Base-by-base conservation (phyloP, 92 coral and sea anemone genomes). In the Phenganax marumi region DNA sequence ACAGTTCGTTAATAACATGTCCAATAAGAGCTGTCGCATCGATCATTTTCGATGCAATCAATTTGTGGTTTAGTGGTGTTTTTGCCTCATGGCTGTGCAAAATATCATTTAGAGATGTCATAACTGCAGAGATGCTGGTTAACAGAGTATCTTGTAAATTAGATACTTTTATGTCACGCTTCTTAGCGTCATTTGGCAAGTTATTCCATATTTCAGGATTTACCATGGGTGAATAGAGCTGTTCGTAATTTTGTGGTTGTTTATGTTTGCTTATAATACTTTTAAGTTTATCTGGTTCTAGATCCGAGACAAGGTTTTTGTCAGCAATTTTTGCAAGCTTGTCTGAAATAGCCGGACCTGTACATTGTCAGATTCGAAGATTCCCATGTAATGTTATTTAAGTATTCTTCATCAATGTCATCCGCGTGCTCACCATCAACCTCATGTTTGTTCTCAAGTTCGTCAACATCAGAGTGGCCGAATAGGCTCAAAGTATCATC, bases 281-380 rank as follows among this genome's bases (percentile, higher is more conserved):
- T n/a, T n/a, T n/a, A n/a, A n/a, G n/a, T n/a, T n/a, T n/a, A n/a
- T n/a, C n/a, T n/a, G n/a, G n/a, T n/a, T n/a, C n/a, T n/a, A n/a
- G n/a, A n/a, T n/a, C n/a, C n/a, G n/a, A n/a, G n/a, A n/a, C n/a
- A n/a, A n/a, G n/a, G n/a, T n/a, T n/a, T n/a, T n/a, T n/a, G n/a
- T n/a, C n/a, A n/a, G n/a, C n/a, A n/a, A n/a, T n/a, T n/a, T n/a
- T n/a, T n/a, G n/a, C n/a, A n/a, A n/a, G n/a, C n/a, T n/a, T n/a
- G n/a, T 54, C 60, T 54, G 60, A n/a, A 54, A 54, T 54, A 54
- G 60, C 11, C n/a, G 60, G 60, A n/a, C 60, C 60, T n/a, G n/a
- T 10, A 54, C 60, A 10, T 54, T n/a, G 60, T 54, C 60, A 54
- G 60, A 54, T 10, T 10, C 60, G n/a, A n/a, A n/a, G n/a, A n/a